Conservation (phyloP, 37 sponge, comb jelly and placozoan genomes). For the Beroe ovata region DNA sequence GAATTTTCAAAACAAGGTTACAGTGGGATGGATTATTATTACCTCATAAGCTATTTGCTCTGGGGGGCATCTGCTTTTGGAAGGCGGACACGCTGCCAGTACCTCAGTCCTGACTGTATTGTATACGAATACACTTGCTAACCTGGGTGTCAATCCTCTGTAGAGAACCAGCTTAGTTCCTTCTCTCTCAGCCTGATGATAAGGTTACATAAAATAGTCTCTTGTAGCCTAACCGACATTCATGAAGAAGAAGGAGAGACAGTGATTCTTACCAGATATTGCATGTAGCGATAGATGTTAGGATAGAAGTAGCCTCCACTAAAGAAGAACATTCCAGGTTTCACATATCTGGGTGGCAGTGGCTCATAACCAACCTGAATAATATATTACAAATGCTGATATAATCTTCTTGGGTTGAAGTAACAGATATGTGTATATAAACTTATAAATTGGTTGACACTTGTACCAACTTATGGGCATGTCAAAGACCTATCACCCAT, state of each 20-base stretch:
- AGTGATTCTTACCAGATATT: slow-evolving; percentile 61
- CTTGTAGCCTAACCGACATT: too few relatives aligned
- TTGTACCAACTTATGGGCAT: too few relatives aligned
- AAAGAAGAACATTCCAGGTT: slow-evolving; percentile 27
- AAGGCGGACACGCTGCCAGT: neutral
- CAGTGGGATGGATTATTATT: too few relatives aligned
- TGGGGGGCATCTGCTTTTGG: slow-evolving; percentile 40
- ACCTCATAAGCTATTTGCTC: slow-evolving; percentile 42
- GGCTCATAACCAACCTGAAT: slow-evolving; percentile 61
- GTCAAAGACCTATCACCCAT: neutral
- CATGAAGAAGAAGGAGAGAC: too few relatives aligned
- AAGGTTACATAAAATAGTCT: neutral
- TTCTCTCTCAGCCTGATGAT: slow-evolving; percentile 26
- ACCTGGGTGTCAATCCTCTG: slow-evolving; percentile 18
- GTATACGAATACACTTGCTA: neutral
- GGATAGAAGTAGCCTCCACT: slow-evolving; percentile 43
- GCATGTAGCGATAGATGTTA: slow-evolving; percentile 50
- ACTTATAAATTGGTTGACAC: too few relatives aligned
- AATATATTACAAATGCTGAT: too few relatives aligned
- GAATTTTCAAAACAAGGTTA: too few relatives aligned
- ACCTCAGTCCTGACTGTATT: slow-evolving; percentile 43
- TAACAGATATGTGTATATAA: too few relatives aligned
- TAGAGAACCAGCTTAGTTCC: slow-evolving; percentile 42
- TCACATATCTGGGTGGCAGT: neutral
- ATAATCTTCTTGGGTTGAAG: too few relatives aligned